Evolutionary conservation across 1,140 invertebrate species (phyloP).

Genomic region (Cheumatopsyche charites): DNA sequence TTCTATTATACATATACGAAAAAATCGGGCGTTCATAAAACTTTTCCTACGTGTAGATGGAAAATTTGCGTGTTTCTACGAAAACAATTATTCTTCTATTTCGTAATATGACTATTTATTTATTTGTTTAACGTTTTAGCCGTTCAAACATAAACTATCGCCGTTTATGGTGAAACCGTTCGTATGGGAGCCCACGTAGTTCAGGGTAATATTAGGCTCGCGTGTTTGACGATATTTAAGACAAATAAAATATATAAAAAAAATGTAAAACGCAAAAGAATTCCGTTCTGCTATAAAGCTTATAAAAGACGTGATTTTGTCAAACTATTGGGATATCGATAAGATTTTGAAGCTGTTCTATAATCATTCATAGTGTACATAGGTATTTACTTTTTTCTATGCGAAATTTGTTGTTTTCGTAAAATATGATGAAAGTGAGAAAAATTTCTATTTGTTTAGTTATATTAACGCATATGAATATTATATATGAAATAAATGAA

Average conservation of each 20-base stretch:
- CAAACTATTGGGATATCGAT: slow-evolving; percentile 13
- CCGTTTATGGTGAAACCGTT: neutral
- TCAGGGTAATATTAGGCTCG: slow-evolving; percentile 3
- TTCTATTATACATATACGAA: no score
- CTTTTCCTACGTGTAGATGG: no score
- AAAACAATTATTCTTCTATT: neutral
- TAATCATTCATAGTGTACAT: no score
- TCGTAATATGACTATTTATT: neutral
- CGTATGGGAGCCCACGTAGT: neutral
- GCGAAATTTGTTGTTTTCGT: no score
- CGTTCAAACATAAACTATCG: slow-evolving; percentile 8
- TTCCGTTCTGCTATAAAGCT: no score
- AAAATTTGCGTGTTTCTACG: no score
- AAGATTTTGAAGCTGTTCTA: neutral
- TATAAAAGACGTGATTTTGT: neutral
- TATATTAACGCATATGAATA: no score
- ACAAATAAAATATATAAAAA: neutral
- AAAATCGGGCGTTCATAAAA: no score
- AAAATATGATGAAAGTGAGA: no score
- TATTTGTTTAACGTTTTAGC: neutral
- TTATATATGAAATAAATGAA: no score
- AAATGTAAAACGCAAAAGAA: neutral
- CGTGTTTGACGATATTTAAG: slow-evolving; percentile 22
- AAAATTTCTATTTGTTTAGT: no score
- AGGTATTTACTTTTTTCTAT: no score